phyloP scores from a whole-genome alignment of 2,888 invertebrate species.

The Aradus depressus region DNA sequence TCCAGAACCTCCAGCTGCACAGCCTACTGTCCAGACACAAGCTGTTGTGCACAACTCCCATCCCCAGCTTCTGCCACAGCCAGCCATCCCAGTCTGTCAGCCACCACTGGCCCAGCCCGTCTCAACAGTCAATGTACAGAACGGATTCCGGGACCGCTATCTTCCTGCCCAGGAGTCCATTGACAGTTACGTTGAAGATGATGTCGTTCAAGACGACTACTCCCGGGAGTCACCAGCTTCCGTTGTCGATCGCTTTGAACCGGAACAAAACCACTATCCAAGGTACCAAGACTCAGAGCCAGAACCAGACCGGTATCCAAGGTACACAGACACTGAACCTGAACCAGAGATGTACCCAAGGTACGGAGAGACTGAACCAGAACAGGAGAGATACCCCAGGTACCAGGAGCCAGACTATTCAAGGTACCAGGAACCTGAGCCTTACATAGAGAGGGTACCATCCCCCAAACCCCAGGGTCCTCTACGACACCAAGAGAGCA shows the following conservation, averaged over 20 bases:
- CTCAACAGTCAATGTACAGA: background rate
- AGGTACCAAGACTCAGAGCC: conserved; percentile 12
- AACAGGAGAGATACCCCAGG: too few species aligned
- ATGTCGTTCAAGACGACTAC: conserved; percentile 30
- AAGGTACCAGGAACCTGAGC: too few species aligned
- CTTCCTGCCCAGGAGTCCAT: conserved; percentile 39
- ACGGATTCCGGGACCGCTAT: conserved; percentile 17
- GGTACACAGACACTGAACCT: too few species aligned
- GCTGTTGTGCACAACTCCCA: conserved; percentile 14
- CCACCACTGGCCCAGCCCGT: background rate
- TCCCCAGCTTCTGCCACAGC: conserved; percentile 12
- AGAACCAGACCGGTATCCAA: background rate
- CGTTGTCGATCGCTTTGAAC: conserved; percentile 39
- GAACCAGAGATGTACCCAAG: too few species aligned
- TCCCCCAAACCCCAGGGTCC: conserved; percentile 14
- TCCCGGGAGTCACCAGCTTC: conserved; percentile 39
- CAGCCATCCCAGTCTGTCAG: conserved; percentile 5
- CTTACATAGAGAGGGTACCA: too few species aligned
- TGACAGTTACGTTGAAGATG: conserved; percentile 41
- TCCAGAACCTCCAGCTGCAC: conserved; percentile 1
- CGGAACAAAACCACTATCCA: conserved; percentile 26
- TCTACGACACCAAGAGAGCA: conserved; percentile 22
- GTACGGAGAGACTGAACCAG: too few species aligned
- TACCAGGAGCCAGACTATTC: too few species aligned
- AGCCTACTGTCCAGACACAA: conserved; percentile 5